Evolutionary conservation across 2,113 vertebrate genomes (phyloP), one percentile per base, ranked within the genome.

Genomic region (Ciconia maguari): DNA sequence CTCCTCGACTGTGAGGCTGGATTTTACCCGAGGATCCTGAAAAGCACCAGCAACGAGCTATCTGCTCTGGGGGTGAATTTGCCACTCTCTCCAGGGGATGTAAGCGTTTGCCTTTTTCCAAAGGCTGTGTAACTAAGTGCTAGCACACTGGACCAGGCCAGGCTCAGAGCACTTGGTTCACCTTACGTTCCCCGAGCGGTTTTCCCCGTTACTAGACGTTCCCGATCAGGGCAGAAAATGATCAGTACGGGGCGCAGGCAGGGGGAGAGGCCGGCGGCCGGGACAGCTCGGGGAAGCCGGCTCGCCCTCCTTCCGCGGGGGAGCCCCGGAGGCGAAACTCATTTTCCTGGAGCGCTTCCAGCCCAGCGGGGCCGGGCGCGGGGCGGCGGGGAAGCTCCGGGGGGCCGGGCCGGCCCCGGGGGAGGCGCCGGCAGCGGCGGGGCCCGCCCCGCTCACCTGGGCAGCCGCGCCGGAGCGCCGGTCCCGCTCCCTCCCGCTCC

Each of bases 191-290:
- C 21, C 51, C 4, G 6, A 11, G 27, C 11, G 0, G 16, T 76
- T 91, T 52, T 4, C 44, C n/a, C 21, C 41, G 0, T 52, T 12
- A 20, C 36, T 19, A 6, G 46, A n/a, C 12, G 16, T 9, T 48
- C 42, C 18, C 19, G 0, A 9, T 7, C 27, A 4, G 64, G n/a
- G 7, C 41, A 48, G 20, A 52, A 42, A 38, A 4, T 1, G 4
- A 52, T 6, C 24, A 3, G 7, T 1, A 2, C 18, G 13, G 22
- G 18, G 13, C 52, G 30, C 6, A 6, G 72, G 6, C 27, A 2
- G 8, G 13, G 29, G 9, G 9, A 21, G 44, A 13, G 42, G 19
- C 25, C 6, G 14, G 4, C 13, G 26, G 3, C 16, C 18, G 11
- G 58, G 21, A 13, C 13, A 34, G 1, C 17, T 30, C 24, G 4